These are phyloP conservation scores for Gallinago media DNA, from an alignment of 2,113 vertebrate species.

Conservation along the genomic window DNA sequence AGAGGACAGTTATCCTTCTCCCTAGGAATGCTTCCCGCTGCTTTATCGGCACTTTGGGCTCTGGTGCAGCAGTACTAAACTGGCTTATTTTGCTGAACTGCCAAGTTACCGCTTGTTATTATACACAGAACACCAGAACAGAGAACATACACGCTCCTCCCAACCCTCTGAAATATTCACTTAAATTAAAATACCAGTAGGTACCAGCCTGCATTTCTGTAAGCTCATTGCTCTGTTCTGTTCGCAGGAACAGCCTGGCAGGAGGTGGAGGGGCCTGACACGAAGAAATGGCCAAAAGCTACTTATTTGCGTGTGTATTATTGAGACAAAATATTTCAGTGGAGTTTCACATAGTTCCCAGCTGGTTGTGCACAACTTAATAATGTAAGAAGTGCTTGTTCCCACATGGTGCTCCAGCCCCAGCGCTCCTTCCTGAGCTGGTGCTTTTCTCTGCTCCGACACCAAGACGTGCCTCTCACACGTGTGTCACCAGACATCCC, in stretches of 20 bases:
- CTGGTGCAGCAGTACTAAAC: neutral
- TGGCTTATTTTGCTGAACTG: neutral
- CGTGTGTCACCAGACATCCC: neutral
- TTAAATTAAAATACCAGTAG: neutral
- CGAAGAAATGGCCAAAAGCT: neutral
- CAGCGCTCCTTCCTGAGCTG: neutral
- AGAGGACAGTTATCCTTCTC: neutral
- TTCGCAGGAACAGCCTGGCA: neutral
- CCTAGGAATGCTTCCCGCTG: accelerated
- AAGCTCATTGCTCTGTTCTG: neutral
- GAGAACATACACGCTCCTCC: neutral
- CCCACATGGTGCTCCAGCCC: neutral
- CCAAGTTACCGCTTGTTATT: neutral
- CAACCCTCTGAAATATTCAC: neutral
- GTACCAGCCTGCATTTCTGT: neutral
- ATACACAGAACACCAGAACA: neutral
- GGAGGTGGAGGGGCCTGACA: neutral
- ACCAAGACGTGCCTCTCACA: neutral
- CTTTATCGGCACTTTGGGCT: neutral
- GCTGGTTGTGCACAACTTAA: neutral
- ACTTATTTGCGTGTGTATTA: neutral
- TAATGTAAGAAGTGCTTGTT: neutral
- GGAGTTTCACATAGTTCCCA: neutral
- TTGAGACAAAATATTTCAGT: neutral
- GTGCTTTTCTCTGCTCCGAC: neutral